A percentile compares a stretch with the other conserved stretches of the same genome.
phyloP scores from a whole-genome alignment of 1,140 invertebrate species.

The Drosophila ficusphila region DNA sequence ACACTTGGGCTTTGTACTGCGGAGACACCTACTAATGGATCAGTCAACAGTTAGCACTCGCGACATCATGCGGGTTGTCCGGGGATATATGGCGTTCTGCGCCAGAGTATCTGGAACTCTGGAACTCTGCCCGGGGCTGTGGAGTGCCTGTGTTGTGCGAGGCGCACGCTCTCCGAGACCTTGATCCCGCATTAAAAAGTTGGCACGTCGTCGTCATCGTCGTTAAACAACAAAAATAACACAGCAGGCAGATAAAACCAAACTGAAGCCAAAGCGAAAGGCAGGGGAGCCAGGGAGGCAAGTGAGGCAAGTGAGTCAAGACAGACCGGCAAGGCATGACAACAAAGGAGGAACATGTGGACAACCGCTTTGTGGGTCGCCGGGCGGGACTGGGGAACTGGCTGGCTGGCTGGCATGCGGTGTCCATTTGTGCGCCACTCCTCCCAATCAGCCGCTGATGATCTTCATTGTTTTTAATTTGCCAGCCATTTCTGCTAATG shows the following conservation, averaged over 20 bases:
- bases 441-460: conserved; percentile 67
- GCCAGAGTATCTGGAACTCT: conserved; percentile 6
- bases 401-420: conserved; percentile 60
- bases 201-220: conserved; percentile 62
- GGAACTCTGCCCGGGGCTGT: background rate
- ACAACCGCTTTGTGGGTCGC: conserved; percentile 14
- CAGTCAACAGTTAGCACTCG: conserved; percentile 10
- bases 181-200: conserved; percentile 81
- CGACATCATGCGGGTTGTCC: conserved; percentile 11
- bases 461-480: conserved; percentile 78
- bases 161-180: conserved; percentile 59
- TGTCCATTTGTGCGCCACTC: conserved; percentile 64
- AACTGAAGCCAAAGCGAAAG: conserved; percentile 21
- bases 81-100: conserved; percentile 1
- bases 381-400: background rate
- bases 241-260: conserved; percentile 35
- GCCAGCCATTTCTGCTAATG: conserved; percentile 45
- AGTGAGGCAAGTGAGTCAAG: conserved; percentile 34
- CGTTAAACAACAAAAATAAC: conserved; percentile 42
- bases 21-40: background rate
- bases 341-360: conserved; percentile 66
- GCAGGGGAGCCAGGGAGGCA: conserved; percentile 20
- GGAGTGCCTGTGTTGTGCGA: conserved; percentile 12
- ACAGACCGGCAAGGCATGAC: conserved; percentile 13
- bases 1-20: too few species aligned